Evolutionary conservation across 2,888 invertebrate genomes (phyloP).

Genomic region (Synergus itoensis): DNA sequence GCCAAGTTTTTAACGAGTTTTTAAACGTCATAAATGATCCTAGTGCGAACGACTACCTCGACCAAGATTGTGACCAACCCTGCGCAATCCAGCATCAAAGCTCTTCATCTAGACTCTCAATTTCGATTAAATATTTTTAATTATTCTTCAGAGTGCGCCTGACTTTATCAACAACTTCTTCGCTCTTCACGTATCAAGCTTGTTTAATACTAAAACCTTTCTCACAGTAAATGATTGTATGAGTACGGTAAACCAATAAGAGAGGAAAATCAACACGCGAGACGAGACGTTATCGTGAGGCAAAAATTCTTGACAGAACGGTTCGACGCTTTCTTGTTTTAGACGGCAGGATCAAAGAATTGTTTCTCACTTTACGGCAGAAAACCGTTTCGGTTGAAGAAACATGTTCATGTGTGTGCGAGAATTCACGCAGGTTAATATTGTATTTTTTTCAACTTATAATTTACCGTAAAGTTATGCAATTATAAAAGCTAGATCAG

Average conservation of each 20-base stretch:
- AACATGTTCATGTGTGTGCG: background rate
- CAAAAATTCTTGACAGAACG: slow-evolving; percentile 12
- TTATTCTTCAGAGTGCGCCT: background rate
- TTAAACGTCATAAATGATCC: slow-evolving; percentile 75
- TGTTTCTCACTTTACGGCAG: background rate
- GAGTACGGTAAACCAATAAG: background rate
- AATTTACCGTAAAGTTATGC: too few relatives aligned
- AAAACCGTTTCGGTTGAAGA: slow-evolving; percentile 11
- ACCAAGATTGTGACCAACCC: background rate
- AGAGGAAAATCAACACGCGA: background rate
- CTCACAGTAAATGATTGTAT: background rate
- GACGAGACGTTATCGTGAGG: background rate
- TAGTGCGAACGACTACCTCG: slow-evolving; percentile 47
- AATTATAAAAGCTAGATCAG: too few relatives aligned
- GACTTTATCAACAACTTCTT: background rate
- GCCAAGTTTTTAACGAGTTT: slow-evolving; percentile 75
- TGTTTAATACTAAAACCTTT: background rate
- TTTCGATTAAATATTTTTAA: slow-evolving; percentile 10
- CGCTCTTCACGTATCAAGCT: background rate
- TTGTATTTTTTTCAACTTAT: background rate
- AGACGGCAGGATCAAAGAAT: slow-evolving; percentile 13
- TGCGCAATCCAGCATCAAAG: background rate
- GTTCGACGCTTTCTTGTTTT: slow-evolving; percentile 27
- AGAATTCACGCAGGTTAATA: slow-evolving; percentile 6
- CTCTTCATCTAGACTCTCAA: slow-evolving; percentile 5